Evolutionary conservation across 2,113 vertebrate species (phyloP), one percentile per base, ranked within the genome.

Genomic region (Nothoprocta pentlandii): DNA sequence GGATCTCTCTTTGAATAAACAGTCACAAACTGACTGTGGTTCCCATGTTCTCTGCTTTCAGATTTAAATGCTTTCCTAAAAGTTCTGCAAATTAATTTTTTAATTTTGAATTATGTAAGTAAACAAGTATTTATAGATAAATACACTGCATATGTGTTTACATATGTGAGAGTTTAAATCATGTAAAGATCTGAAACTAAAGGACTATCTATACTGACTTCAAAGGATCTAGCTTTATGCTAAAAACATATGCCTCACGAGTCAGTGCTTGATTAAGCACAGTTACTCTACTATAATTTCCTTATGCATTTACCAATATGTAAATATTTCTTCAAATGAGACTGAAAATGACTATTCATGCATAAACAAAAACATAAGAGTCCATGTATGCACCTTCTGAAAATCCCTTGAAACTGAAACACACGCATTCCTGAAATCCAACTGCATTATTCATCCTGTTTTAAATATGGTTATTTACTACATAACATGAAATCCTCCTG

Each of bases 381-480:
- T 22, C 59, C 74, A 47, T 2, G 28, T 47, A n/a, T 49, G 69
- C 76, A 54, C 51, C 66, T 63, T 63, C 70, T 90, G 70, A 71
- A 92, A 87, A 92, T 61, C 63, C 47, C 75, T 80, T 64, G 80
- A 63, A 83, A 2, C 1, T 3, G 49, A 91, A 95, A 86, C 74
- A 83, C 85, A 74, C 6, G 81, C 47, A 77, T 87, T 82, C 87
- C 81, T 66, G 51, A 76, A 95, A 95, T 79, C 42, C 53, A 82
- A 71, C 19, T 58, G 42, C 67, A 28, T 85, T 70, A 87, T 89
- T 92, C 84, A 82, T 41, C 82, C 61, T 53, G 73, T 34, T 80
- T 81, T 53, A 94, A 89, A 89, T 63, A 73, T 36, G 77, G 87
- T 85, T 67, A 88, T 92, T 95, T 84, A 85, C 63, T 80, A 77